These are phyloP conservation scores for Temnopleurus reevesii DNA, from an alignment of 53 echinoderm and acorn worm species.

Conservation along the genomic window DNA sequence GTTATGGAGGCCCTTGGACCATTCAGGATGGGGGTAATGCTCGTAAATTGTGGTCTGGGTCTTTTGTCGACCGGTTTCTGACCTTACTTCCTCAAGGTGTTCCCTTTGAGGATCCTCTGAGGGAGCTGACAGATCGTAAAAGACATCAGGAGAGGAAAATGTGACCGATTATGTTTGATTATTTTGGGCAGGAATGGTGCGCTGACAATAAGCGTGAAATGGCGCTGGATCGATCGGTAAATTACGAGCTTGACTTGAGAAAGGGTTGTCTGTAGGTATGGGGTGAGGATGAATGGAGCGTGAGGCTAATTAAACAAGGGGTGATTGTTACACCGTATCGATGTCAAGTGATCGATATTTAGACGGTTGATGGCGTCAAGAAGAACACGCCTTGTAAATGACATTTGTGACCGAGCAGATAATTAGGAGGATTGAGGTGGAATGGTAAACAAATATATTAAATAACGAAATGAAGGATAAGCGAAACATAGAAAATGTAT, in stretches of 20 bases:
- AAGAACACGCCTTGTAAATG: conserved; percentile 30
- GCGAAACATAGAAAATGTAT: background rate
- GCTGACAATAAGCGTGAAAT: conserved; percentile 51
- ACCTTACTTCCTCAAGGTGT: background rate
- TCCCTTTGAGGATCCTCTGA: background rate
- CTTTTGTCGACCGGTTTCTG: conserved; percentile 33
- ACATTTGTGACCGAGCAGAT: background rate
- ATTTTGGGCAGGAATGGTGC: conserved; percentile 23
- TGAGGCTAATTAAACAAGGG: conserved; percentile 2
- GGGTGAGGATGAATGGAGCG: background rate
- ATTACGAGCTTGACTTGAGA: conserved; percentile 38
- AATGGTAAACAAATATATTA: background rate
- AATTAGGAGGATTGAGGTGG: background rate
- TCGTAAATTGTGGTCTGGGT: conserved; percentile 23
- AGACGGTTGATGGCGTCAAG: conserved; percentile 33
- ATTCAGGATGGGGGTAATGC: conserved; percentile 9
- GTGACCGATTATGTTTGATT: conserved; percentile 56
- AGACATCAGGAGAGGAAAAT: conserved; percentile 51
- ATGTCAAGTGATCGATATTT: conserved; percentile 47
- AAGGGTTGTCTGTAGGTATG: background rate
- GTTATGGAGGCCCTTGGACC: background rate
- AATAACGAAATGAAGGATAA: background rate
- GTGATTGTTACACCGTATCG: conserved; percentile 43
- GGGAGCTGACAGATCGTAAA: conserved; percentile 26
- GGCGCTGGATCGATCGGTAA: conserved; percentile 33